Base-by-base conservation (phyloP, 2,113 vertebrate genomes). In the Sigmodon hispidus region DNA sequence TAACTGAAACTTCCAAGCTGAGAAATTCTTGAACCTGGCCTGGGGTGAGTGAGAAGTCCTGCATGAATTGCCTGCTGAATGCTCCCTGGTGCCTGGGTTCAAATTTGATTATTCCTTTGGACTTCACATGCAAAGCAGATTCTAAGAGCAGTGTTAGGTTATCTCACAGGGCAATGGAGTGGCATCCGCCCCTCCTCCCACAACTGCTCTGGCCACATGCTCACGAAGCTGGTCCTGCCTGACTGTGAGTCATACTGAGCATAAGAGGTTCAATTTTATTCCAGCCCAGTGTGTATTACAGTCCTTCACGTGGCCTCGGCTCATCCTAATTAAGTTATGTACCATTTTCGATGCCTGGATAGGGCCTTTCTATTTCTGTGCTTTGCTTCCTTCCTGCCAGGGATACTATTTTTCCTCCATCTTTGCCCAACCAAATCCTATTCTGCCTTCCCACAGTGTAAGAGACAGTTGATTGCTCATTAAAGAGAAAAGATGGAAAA, bases 361-460 rank as follows among this genome's bases (percentile, higher is more conserved):
- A 90, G 87, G 87, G 87, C 84, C 89, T 94, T 92, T 92, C 76
- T 96, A 40, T 94, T 96, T 95, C 55, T 88, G 81, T 55, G 77
- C 19, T 93, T 83, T 84, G 72, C 19, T 88, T 93, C 29, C 52
- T 94, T 94, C 87, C 94, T 96, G 50, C n/a, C 45, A 87, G 67
- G 52, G 87, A 45, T 86, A 61, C 81, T 91, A 40, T 90, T 84
- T 91, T 40, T 3, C 29, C 63, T 95, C 57, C 40, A 72, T 75
- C 81, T 94, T 94, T 93, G 40, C 43, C 75, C 90, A 92, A 94
- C 93, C 34, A 91, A 61, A 87, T 89, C 72, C 84, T 93, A 76
- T 59, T 90, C 40, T 92, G 90, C 21, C 29, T 83, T 96, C 55
- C 96, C 45, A 36, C 86, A 43, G 61, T 77, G 1, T 63, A 87